These are phyloP conservation scores for Ectemnius cavifrons DNA, from an alignment of 2,888 invertebrate species.

Conservation along the genomic window DNA sequence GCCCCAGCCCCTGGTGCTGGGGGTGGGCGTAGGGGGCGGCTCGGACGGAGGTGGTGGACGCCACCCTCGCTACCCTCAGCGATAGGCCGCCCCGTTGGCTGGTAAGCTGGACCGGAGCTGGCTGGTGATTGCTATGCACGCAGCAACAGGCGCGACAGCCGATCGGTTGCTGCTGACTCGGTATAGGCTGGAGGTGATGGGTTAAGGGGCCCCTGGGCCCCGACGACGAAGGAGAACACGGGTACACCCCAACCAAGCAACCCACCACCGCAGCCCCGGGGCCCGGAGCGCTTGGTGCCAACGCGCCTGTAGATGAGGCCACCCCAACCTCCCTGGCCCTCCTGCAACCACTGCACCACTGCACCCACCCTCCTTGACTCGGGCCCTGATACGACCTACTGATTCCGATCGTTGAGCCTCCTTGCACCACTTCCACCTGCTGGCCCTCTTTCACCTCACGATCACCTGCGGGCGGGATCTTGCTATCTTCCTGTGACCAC, in stretches of 20 bases:
- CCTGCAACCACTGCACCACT: slow-evolving; percentile 70
- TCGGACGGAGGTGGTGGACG: slow-evolving; percentile 78
- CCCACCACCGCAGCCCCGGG: slow-evolving; percentile 76
- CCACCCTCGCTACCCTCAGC: slow-evolving; percentile 78
- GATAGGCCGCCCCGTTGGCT: slow-evolving; percentile 77
- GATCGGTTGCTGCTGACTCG: slow-evolving; percentile 62
- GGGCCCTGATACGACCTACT: slow-evolving; percentile 59
- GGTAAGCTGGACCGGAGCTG: slow-evolving; percentile 73
- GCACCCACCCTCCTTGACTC: slow-evolving; percentile 64
- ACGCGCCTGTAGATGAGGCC: slow-evolving; percentile 72
- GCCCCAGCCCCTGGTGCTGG: slow-evolving; percentile 77
- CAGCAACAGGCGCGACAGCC: slow-evolving; percentile 77
- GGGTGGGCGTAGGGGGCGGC: slow-evolving; percentile 78
- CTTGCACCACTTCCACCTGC: slow-evolving; percentile 63
- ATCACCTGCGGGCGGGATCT: slow-evolving; percentile 71
- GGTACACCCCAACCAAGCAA: slow-evolving; percentile 77
- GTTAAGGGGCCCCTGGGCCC: slow-evolving; percentile 75
- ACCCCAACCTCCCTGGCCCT: slow-evolving; percentile 69
- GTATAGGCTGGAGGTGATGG: slow-evolving; percentile 65
- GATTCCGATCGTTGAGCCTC: slow-evolving; percentile 59
- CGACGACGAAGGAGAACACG: slow-evolving; percentile 74
- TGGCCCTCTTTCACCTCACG: slow-evolving; percentile 63
- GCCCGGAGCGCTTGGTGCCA: slow-evolving; percentile 75
- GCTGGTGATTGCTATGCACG: slow-evolving; percentile 71
- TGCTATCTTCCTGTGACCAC: slow-evolving; percentile 57